Evolutionary conservation across 2,888 invertebrate species (phyloP).

Genomic region (Caenorhabditis japonica): DNA sequence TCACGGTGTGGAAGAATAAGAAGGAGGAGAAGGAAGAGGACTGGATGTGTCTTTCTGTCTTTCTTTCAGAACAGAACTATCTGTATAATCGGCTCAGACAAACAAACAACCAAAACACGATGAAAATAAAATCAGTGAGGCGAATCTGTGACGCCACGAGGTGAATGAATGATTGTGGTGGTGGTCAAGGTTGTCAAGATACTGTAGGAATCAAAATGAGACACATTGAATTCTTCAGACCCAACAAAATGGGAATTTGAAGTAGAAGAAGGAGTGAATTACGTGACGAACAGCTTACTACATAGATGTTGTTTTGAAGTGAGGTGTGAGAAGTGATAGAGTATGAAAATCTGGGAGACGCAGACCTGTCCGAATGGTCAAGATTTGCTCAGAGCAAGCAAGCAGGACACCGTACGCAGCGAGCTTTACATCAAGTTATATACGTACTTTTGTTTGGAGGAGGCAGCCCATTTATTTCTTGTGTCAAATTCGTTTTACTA

Average conservation of each 20-base stretch:
- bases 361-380: conserved; percentile 45
- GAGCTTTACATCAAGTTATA: no score
- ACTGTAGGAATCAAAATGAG: not conserved
- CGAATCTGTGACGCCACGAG: conserved; percentile 5
- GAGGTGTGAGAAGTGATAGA: no score
- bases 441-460: conserved; percentile 20
- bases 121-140: conserved; percentile 20
- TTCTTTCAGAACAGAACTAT: not conserved
- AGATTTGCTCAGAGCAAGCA: conserved; percentile 48
- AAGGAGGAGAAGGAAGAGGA: conserved; percentile 6
- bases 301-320: conserved; percentile 24
- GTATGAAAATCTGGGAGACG: conserved; percentile 14
- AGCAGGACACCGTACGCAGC: conserved; percentile 22
- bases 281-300: conserved; percentile 49
- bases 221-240: no score
- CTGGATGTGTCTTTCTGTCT: not conserved
- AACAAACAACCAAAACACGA: conserved; percentile 15
- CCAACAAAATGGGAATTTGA: conserved; percentile 7
- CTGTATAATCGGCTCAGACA: conserved; percentile 37
- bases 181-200: conserved; percentile 33
- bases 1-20: not conserved
- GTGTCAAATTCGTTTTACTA: conserved; percentile 9
- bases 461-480: conserved; percentile 18
- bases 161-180: conserved; percentile 17
- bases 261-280: conserved; percentile 24